Evolutionary conservation across 2,797 vertebrate genomes (phyloP).

Genomic region (Tangara arthus): DNA sequence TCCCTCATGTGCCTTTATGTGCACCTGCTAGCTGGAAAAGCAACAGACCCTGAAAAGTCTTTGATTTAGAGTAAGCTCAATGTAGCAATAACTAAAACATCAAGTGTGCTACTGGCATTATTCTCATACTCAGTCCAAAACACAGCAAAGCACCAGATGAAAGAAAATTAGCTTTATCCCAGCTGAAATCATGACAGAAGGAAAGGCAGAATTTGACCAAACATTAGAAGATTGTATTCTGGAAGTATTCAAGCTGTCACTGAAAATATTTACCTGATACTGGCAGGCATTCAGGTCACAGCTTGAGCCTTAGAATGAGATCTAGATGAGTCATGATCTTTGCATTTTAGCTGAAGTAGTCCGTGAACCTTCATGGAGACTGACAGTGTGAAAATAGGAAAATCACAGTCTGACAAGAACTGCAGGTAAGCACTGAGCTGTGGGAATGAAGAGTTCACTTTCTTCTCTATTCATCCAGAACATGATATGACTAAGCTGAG

Average conservation of each 20-base stretch:
- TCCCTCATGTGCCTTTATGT: not conserved
- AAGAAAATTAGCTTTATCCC: not conserved
- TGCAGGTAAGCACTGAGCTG: not conserved
- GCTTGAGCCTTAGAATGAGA: not conserved
- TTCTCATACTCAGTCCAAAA: not conserved
- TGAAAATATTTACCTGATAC: not conserved
- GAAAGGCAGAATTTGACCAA: not conserved
- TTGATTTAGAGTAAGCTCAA: not conserved
- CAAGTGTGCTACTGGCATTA: not conserved
- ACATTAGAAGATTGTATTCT: not conserved
- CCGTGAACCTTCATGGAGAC: not conserved
- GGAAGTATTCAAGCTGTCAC: not conserved
- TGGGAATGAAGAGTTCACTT: not conserved
- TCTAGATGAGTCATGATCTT: not conserved
- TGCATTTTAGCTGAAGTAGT: not conserved
- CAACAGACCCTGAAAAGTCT: not conserved
- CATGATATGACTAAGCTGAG: not conserved
- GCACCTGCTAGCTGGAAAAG: not conserved
- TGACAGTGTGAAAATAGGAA: not conserved
- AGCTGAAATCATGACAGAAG: not conserved
- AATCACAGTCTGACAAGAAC: not conserved
- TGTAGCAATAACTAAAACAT: not conserved
- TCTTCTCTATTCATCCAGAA: not conserved
- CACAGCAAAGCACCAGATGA: not conserved
- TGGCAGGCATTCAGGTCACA: not conserved